phyloP scores from a whole-genome alignment of 2,113 vertebrate species.

The Cairina moschata region DNA sequence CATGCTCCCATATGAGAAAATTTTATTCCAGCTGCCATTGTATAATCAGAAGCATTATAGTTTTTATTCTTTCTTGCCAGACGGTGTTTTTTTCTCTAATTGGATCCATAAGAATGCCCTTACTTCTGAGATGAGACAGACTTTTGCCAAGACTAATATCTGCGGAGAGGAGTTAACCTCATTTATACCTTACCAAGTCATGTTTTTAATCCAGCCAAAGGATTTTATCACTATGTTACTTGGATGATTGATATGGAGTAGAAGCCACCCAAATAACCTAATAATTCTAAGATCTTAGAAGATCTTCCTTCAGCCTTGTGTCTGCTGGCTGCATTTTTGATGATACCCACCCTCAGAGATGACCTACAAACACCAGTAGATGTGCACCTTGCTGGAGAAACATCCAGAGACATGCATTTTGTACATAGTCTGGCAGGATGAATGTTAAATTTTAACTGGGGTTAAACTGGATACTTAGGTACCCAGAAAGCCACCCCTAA shows the following conservation, averaged over 20 bases:
- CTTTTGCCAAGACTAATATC: slow-evolving; percentile 17
- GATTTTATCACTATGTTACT: background rate
- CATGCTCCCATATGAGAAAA: slow-evolving; percentile 21
- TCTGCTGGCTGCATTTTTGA: background rate
- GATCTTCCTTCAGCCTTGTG: background rate
- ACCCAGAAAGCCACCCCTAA: background rate
- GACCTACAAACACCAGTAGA: background rate
- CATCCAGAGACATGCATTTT: background rate
- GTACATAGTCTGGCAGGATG: background rate
- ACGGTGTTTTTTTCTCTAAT: slow-evolving; percentile 54
- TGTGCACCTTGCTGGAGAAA: background rate
- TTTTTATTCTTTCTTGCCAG: slow-evolving; percentile 49
- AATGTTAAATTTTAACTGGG: background rate
- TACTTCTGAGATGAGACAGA: slow-evolving; percentile 47
- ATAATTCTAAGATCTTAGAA: background rate
- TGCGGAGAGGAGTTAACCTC: slow-evolving; percentile 14
- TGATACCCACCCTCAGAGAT: background rate
- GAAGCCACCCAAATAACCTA: background rate
- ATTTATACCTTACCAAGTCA: background rate
- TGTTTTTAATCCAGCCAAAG: slow-evolving; percentile 13
- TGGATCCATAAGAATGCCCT: slow-evolving; percentile 65
- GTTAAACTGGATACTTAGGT: background rate
- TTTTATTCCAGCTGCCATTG: slow-evolving; percentile 52
- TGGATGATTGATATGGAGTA: background rate
- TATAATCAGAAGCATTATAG: slow-evolving; percentile 30